Evolutionary conservation across 1,140 invertebrate species (phyloP).

Genomic region (Solenopsis invicta): DNA sequence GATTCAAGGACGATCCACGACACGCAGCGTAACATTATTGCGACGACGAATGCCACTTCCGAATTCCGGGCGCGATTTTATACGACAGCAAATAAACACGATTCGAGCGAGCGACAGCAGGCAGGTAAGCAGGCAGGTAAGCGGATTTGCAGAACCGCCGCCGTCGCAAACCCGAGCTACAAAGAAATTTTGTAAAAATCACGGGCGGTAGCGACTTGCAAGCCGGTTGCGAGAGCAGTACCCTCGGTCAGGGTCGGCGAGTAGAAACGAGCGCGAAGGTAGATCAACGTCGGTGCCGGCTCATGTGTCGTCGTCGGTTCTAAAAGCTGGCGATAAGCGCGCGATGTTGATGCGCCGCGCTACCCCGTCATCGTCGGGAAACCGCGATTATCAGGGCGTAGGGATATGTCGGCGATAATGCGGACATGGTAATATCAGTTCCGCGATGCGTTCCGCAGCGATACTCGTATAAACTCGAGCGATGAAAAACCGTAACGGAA

Average conservation of each 20-base stretch:
- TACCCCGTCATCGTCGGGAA: background rate
- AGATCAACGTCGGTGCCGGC: slow-evolving; percentile 41
- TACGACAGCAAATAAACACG: slow-evolving; percentile 10
- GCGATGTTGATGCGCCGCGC: background rate
- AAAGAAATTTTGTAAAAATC: slow-evolving; percentile 41
- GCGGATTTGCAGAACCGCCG: slow-evolving; percentile 49
- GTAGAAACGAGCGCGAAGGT: slow-evolving; percentile 49
- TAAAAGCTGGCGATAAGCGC: slow-evolving; percentile 23
- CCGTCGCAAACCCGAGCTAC: slow-evolving; percentile 28
- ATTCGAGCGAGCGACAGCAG: background rate
- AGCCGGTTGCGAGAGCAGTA: slow-evolving; percentile 61
- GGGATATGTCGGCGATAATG: background rate
- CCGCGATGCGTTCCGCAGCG: too few relatives aligned
- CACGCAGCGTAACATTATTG: background rate
- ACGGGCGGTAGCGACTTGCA: background rate
- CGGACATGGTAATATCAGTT: background rate
- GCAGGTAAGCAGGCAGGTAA: slow-evolving; percentile 28
- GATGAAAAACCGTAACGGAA: slow-evolving; percentile 17
- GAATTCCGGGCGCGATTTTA: slow-evolving; percentile 13
- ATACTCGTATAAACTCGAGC: background rate
- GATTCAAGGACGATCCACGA: slow-evolving; percentile 3
- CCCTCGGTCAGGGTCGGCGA: slow-evolving; percentile 60
- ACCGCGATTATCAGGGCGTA: slow-evolving; percentile 11
- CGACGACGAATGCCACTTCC: slow-evolving; percentile 21
- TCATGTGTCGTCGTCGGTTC: slow-evolving; percentile 26